A percentile compares a stretch with the other conserved stretches of the same genome.
Conservation (phyloP, 2,797 vertebrate species). For the Enoplosus armatus region DNA sequence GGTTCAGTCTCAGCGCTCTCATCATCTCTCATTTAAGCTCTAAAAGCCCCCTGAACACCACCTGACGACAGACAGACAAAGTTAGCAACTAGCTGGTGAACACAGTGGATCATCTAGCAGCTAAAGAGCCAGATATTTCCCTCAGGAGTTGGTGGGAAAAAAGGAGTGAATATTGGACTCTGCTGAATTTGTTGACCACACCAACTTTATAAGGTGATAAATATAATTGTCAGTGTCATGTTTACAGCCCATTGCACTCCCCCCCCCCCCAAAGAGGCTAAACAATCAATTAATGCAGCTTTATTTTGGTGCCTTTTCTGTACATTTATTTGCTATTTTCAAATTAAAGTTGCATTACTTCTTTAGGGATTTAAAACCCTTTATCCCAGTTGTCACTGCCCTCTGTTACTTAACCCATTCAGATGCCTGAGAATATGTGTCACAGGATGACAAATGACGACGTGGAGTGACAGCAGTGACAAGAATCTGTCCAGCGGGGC, state of each 20-base stretch:
- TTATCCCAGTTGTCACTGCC: neutral
- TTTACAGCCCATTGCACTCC: too few species aligned
- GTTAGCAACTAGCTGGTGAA: neutral
- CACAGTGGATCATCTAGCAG: too few species aligned
- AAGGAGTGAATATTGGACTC: neutral
- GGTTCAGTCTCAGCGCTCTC: neutral
- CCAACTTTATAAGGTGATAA: too few species aligned
- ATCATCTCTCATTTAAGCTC: neutral
- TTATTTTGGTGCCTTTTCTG: neutral
- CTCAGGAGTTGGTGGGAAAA: too few species aligned
- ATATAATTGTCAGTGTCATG: too few species aligned
- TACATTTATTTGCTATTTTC: neutral
- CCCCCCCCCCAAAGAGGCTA: too few species aligned
- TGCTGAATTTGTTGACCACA: neutral
- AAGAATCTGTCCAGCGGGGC: conserved; percentile 61
- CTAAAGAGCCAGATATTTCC: too few species aligned
- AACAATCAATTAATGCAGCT: neutral
- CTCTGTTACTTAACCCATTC: neutral
- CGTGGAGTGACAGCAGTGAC: conserved; percentile 61
- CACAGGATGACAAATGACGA: conserved; percentile 25
- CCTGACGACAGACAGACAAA: neutral
- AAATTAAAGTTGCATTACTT: neutral
- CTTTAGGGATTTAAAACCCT: neutral
- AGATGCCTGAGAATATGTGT: neutral
- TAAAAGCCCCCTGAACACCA: neutral